Conservation (phyloP, 1,140 invertebrate genomes). For the Phortica variegata region DNA sequence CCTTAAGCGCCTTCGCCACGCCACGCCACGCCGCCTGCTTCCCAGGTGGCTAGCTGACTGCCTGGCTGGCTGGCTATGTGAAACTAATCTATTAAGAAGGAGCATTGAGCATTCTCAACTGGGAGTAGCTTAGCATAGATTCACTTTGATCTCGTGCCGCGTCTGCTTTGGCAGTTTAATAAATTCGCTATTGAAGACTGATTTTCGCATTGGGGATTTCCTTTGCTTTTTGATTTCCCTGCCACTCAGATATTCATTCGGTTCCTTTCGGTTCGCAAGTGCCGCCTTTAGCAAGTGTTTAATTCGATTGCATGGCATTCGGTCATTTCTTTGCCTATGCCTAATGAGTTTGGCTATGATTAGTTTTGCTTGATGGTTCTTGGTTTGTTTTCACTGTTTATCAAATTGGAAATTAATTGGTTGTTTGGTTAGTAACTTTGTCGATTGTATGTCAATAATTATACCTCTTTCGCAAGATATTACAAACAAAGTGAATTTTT, state of each 20-base stretch:
- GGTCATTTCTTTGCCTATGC: constrained; percentile 49
- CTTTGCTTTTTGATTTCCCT: constrained; percentile 38
- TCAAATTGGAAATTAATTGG: constrained; percentile 25
- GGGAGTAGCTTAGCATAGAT: constrained; percentile 24
- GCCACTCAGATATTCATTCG: constrained; percentile 44
- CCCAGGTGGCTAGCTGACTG: no score
- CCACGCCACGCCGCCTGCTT: no score
- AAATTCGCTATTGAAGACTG: constrained; percentile 54
- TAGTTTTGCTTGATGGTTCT: constrained; percentile 36
- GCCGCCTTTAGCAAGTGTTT: constrained; percentile 43
- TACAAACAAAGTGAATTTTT: no score
- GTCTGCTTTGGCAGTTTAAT: constrained; percentile 55
- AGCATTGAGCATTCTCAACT: constrained; percentile 9
- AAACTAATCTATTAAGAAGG: constrained; percentile 17
- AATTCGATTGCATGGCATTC: constrained; percentile 39
- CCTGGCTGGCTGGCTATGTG: constrained; percentile 3
- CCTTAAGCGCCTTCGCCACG: constrained; percentile 32
- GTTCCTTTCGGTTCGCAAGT: neutral
- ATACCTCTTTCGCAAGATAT: no score
- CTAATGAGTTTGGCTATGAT: constrained; percentile 55
- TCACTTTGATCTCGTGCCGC: constrained; percentile 53
- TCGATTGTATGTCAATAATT: no score
- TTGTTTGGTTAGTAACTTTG: constrained; percentile 40
- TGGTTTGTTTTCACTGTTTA: constrained; percentile 5
- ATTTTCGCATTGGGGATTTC: no score